phyloP scores from a whole-genome alignment of 2,113 vertebrate species.

The Isurus oxyrinchus region DNA sequence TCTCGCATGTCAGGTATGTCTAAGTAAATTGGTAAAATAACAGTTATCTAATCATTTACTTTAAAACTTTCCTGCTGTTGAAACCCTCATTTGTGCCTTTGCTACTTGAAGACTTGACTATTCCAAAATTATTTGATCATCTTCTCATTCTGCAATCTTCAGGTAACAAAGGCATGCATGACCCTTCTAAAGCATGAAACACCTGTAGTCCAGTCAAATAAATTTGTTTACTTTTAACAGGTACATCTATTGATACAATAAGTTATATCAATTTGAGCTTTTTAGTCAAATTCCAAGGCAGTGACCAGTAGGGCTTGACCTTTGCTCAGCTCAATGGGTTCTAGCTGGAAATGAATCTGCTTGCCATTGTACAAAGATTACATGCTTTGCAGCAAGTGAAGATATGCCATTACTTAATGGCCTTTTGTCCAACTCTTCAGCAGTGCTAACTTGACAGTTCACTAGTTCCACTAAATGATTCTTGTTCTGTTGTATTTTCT shows the following conservation, averaged over 20 bases:
- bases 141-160: no score
- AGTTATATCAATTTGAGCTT: neutral
- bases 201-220: neutral
- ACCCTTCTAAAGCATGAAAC: neutral
- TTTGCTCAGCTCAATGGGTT: neutral
- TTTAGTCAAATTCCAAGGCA: neutral
- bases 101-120: no score
- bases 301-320: neutral
- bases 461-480: neutral
- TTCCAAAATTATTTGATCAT: no score
- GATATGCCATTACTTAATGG: neutral
- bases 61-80: neutral
- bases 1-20: neutral
- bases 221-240: neutral
- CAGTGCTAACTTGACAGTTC: neutral
- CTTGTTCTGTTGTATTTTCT: constrained; percentile 3
- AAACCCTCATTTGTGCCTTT: no score
- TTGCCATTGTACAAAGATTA: neutral
- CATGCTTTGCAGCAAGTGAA: neutral
- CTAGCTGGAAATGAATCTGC: neutral
- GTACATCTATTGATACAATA: neutral
- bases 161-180: no score
- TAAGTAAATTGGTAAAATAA: neutral
- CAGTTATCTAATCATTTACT: neutral
- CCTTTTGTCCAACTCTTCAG: neutral